phyloP scores from a whole-genome alignment of 2,888 invertebrate genomes.

The Diarsia dahlii region DNA sequence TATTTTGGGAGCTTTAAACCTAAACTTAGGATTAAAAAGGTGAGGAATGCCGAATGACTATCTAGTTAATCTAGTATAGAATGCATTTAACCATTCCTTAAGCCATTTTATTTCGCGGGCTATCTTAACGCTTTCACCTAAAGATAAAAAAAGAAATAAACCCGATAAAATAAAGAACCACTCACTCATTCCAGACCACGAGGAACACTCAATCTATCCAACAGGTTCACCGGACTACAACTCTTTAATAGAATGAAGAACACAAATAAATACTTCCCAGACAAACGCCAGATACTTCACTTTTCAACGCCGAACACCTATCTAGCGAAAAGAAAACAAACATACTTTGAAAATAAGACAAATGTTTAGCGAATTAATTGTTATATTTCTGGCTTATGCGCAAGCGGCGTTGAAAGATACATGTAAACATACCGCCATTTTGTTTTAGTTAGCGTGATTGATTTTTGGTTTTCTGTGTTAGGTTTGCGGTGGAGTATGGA shows the following conservation, averaged over 20 bases:
- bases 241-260: slow-evolving; percentile 26
- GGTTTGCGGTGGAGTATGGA: background rate
- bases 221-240: slow-evolving; percentile 50
- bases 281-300: slow-evolving; percentile 29
- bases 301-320: slow-evolving; percentile 43
- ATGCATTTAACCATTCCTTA: too few species aligned
- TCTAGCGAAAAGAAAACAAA: slow-evolving; percentile 42
- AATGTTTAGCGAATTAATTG: slow-evolving; percentile 53
- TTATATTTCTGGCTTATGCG: slow-evolving; percentile 62
- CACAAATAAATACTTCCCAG: slow-evolving; percentile 34
- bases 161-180: too few species aligned
- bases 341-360: slow-evolving; percentile 33
- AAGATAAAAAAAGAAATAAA: too few species aligned
- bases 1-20: too few species aligned
- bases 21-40: too few species aligned
- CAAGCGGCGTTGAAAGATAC: slow-evolving; percentile 62
- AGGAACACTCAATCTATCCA: background rate
- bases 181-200: slow-evolving; percentile 12
- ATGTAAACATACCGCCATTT: slow-evolving; percentile 40
- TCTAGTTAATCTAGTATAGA: too few species aligned
- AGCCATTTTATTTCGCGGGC: too few species aligned
- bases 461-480: slow-evolving; percentile 36
- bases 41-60: too few species aligned
- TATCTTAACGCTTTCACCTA: too few species aligned
- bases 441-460: slow-evolving; percentile 34